Evolutionary conservation across 1,140 invertebrate genomes (phyloP).

Genomic region (Lerema accius): DNA sequence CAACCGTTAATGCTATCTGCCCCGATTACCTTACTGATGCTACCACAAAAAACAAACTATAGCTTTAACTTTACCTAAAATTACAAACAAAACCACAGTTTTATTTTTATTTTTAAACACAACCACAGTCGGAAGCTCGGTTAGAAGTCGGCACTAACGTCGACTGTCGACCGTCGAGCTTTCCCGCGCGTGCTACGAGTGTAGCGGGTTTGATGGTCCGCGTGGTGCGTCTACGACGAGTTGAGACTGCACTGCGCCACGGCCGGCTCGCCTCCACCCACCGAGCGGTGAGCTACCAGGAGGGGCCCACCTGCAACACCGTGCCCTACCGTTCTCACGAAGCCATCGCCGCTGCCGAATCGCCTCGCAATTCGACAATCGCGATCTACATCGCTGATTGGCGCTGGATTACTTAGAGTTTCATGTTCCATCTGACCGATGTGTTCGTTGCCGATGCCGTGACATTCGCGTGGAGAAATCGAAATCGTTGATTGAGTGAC

Average conservation of each 20-base stretch:
- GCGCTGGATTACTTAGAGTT: slow-evolving; percentile 71
- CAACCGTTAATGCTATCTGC: slow-evolving; percentile 80
- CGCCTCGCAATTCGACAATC: slow-evolving; percentile 63
- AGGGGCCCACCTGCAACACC: slow-evolving; percentile 65
- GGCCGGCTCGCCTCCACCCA: slow-evolving; percentile 52
- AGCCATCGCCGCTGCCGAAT: slow-evolving; percentile 61
- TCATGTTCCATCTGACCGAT: slow-evolving; percentile 53
- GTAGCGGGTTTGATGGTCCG: slow-evolving; percentile 42
- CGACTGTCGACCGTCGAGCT: slow-evolving; percentile 27
- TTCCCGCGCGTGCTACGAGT: slow-evolving; percentile 29
- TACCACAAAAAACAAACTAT: slow-evolving; percentile 63
- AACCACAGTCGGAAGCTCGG: slow-evolving; percentile 38
- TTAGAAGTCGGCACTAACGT: slow-evolving; percentile 17
- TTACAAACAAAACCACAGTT: slow-evolving; percentile 34
- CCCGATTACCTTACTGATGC: slow-evolving; percentile 76
- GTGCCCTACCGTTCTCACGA: slow-evolving; percentile 74
- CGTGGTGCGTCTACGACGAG: slow-evolving; percentile 62
- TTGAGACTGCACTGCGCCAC: slow-evolving; percentile 63
- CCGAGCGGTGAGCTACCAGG: slow-evolving; percentile 67
- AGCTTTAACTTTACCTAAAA: slow-evolving; percentile 35
- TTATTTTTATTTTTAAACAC: slow-evolving; percentile 36
- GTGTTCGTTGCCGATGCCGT: slow-evolving; percentile 55
- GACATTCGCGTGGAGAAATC: slow-evolving; percentile 70
- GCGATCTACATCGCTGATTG: slow-evolving; percentile 77
- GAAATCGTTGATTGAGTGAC: slow-evolving; percentile 60